Base-by-base conservation (phyloP, 64 coral and sea anemone species). In the Trachythela sp. region DNA sequence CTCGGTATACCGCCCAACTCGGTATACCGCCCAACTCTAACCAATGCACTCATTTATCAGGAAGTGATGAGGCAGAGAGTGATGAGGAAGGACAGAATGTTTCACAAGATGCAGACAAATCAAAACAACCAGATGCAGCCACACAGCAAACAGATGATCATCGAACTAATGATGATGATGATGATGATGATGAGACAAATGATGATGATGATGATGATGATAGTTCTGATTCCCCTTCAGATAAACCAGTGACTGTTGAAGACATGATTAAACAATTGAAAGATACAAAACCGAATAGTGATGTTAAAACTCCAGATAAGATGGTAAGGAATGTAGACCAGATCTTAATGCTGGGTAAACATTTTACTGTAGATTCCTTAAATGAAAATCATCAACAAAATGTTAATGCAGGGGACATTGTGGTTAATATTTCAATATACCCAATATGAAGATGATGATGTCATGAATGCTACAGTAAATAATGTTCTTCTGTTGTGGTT, bases 201-300 rank as follows among this genome's bases (percentile, higher is more conserved):
- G 39, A 39, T 40, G 89, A 94, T 39, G 36, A 87, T 86, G 90
- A 89, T 27, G 88, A 87, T n/a, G 70, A 87, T 17, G 88, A 91
- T 33, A 88, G 89, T 60, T 51, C 85, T 86, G 90, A 89, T 31
- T 68, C 67, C 8, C 90, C 90, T 36, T 20, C 38, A 11, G 30
- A 31, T 68, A 36, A 36, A 80, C 87, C 90, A 48, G 80, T 87
- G 33, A 92, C 85, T 34, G 90, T 92, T 30, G 90, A 86, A 31
- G 58, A 92, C 54, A 92, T 92, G 90, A 87, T 92, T 40, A 76
- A 36, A 52, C 72, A 87, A 52, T 87, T 92, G 70, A 92, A 92
- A 48, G 70, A 77, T 77, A 92, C 90, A 83, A 22, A 84, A 86
- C 40, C 31, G 40, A 86, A 88, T 8, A 41, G 58, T 24, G 50